A percentile compares a stretch with the other conserved stretches of the same genome.
Conservation (phyloP, 2,113 vertebrate species). For the Eulemur rufifrons region DNA sequence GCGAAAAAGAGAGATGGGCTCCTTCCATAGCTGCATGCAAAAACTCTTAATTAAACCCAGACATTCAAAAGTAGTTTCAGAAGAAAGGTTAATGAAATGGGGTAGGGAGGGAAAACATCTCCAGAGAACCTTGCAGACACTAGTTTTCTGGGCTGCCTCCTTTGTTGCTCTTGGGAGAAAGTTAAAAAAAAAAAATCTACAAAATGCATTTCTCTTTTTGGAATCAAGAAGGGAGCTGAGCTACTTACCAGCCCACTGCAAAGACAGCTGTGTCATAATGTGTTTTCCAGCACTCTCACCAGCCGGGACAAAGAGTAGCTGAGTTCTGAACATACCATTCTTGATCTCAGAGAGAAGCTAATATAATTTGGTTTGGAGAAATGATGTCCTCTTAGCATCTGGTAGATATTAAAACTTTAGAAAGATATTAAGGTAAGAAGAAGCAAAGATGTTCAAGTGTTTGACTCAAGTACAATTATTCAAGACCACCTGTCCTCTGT, state of each 20-base stretch:
- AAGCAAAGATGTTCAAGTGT: background rate
- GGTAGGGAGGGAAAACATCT: slow-evolving; percentile 75
- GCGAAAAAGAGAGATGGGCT: slow-evolving; percentile 75
- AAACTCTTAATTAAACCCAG: slow-evolving; percentile 85
- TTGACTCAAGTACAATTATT: background rate
- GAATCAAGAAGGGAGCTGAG: slow-evolving; percentile 17
- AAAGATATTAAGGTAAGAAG: background rate
- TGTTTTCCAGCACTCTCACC: background rate
- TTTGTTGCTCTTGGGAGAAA: background rate
- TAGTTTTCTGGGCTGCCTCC: slow-evolving; percentile 63
- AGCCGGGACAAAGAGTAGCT: background rate
- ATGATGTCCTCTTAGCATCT: background rate
- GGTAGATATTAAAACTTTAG: background rate
- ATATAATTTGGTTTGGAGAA: background rate
- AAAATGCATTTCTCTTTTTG: slow-evolving; percentile 6
- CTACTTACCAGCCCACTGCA: background rate
- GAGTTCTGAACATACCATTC: background rate
- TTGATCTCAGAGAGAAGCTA: background rate
- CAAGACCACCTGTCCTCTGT: background rate
- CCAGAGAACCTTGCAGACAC: slow-evolving; percentile 72
- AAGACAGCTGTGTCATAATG: background rate
- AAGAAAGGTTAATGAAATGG: slow-evolving; percentile 83
- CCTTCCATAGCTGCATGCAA: slow-evolving; percentile 75
- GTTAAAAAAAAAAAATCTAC: background rate
- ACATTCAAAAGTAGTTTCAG: slow-evolving; percentile 81